These are phyloP conservation scores for Phocoena sinus DNA, from an alignment of 2,113 vertebrate genomes.

Conservation along the genomic window DNA sequence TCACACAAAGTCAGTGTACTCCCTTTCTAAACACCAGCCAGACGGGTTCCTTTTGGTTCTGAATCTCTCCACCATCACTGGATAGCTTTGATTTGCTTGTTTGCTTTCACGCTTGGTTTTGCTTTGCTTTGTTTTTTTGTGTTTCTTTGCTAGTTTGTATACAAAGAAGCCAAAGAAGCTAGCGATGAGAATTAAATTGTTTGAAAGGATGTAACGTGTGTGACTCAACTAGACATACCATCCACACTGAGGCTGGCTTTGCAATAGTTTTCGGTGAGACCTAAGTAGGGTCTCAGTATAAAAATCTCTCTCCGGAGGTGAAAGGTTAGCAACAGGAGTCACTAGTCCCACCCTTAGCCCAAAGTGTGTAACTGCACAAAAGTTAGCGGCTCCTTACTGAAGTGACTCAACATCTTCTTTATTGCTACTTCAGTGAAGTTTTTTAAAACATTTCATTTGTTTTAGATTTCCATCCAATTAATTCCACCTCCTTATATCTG, in stretches of 20 bases:
- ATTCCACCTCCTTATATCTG: background rate
- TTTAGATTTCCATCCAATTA: slow-evolving; percentile 36
- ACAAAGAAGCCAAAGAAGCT: background rate
- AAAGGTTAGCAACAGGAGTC: background rate
- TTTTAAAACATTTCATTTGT: background rate
- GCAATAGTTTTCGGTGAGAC: background rate
- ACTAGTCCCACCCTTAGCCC: background rate
- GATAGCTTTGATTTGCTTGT: background rate
- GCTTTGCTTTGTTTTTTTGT: no score
- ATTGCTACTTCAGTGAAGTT: background rate
- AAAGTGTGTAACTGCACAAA: background rate
- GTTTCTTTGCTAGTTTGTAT: background rate
- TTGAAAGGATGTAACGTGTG: background rate
- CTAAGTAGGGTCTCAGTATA: background rate
- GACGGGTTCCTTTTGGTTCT: fast-evolving
- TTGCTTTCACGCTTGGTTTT: background rate
- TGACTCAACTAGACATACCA: background rate
- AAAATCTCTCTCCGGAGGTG: background rate
- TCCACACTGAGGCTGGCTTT: background rate
- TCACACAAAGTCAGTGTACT: background rate
- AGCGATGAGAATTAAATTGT: background rate
- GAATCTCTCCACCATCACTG: background rate
- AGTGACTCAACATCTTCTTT: background rate
- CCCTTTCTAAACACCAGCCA: background rate
- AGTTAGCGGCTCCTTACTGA: background rate